Percentiles rank a stretch among this genome's conserved stretches.
Evolutionary conservation across 2,113 vertebrate genomes (phyloP).

Genomic region (Chionodraco myersi): DNA sequence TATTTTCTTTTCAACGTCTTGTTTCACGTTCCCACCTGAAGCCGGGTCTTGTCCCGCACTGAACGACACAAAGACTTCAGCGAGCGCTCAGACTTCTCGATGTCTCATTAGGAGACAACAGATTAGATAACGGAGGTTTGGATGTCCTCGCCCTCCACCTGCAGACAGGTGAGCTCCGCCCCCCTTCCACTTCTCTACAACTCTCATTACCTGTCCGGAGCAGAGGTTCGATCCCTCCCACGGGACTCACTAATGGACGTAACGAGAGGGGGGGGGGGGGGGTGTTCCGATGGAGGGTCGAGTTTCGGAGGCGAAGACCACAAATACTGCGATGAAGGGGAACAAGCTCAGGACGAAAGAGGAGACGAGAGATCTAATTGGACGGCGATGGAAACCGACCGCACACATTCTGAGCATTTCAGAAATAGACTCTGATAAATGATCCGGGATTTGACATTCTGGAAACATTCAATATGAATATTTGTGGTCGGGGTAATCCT

Average conservation of each 20-base stretch:
- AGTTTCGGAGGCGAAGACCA: conserved; percentile 36
- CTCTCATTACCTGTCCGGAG: conserved; percentile 53
- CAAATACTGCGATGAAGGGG: not conserved
- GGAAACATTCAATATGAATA: not conserved
- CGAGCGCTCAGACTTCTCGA: conserved; percentile 61
- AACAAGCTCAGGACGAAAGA: conserved; percentile 30
- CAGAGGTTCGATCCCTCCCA: conserved; percentile 56
- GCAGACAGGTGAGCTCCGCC: conserved; percentile 73
- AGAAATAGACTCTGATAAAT: conserved; percentile 4
- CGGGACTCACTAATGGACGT: conserved; percentile 72
- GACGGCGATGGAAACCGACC: conserved; percentile 21
- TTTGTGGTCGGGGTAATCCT: not conserved
- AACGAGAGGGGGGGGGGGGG: conserved; percentile 19
- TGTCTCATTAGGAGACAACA: conserved; percentile 83
- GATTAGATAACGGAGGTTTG: conserved; percentile 78
- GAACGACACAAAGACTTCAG: conserved; percentile 79
- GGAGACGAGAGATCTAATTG: conserved; percentile 32
- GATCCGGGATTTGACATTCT: conserved; percentile 35
- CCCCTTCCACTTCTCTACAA: conserved; percentile 3
- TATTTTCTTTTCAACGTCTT: no score
- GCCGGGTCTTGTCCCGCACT: conserved; percentile 44
- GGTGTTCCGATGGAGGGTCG: not conserved
- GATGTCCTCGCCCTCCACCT: conserved; percentile 79
- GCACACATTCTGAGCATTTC: not conserved
- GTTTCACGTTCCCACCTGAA: no score